Evolutionary conservation across 2,113 vertebrate species (phyloP), one percentile per base, ranked within the genome.

Genomic region (Cariama cristata): DNA sequence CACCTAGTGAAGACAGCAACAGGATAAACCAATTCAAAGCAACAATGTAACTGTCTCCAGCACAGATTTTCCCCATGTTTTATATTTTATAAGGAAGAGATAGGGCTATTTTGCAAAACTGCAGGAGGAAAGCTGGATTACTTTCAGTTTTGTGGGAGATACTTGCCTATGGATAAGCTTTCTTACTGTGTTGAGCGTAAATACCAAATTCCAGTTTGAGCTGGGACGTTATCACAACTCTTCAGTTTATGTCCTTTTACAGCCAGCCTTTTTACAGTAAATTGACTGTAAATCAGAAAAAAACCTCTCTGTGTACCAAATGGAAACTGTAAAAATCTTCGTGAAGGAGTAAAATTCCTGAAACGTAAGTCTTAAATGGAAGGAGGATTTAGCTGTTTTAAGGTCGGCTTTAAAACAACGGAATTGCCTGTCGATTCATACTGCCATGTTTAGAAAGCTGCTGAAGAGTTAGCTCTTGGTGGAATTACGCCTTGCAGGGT

Each of bases 201-300:
- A 92, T 81, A 28, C 56, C 82, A 93, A 60, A 58, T 83, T 92
- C 56, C 67, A 84, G 49, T 89, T 87, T 92, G 58, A 96, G 75
- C 64, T 85, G 56, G 56, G 66, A 83, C 2, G 22, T 96, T 95
- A 96, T 91, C 86, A 79, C 6, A 76, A 55, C 66, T 92, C 90
- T 91, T 94, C 79, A 59, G 84, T 97, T 94, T 97, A 88, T 84
- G 79, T 66, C 47, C 40, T 92, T 98, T 97, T 96, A 87, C 55
- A 96, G 73, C 67, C 71, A 91, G 60, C 14, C 32, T 79, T 87
- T 91, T 91, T 90, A 45, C 52, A 84, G n/a, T 68, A 96, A 97
- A 94, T 93, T 88, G 85, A 93, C 64, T 95, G 35, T 94, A 96
- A 97, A 97, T 94, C 82, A 94, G 75, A 27, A 52, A 91, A 85